Evolutionary conservation across 1,140 invertebrate species (phyloP).

Genomic region (Ceratina australensis): DNA sequence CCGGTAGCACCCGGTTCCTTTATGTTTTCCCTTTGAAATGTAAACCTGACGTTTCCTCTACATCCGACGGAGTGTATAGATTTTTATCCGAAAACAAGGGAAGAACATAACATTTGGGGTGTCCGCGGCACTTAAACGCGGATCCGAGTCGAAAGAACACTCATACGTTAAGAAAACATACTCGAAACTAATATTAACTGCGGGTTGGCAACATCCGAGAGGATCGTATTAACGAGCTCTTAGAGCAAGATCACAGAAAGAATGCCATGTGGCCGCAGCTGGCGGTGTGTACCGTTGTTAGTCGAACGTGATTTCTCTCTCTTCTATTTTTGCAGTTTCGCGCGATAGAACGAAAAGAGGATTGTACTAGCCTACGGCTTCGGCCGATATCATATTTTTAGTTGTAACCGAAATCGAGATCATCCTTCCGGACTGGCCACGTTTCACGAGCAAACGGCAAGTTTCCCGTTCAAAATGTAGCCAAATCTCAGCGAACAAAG

Average conservation of each 20-base stretch:
- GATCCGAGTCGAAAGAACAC: conserved; percentile 59
- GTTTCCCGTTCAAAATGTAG: neutral
- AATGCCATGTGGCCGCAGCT: conserved; percentile 73
- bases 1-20: neutral
- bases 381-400: conserved; percentile 31
- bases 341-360: conserved; percentile 39
- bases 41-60: conserved; percentile 13
- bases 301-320: conserved; percentile 51
- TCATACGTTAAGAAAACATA: conserved; percentile 74
- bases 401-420: conserved; percentile 20
- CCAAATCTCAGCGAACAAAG: neutral
- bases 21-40: neutral
- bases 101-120: conserved; percentile 23
- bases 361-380: conserved; percentile 37
- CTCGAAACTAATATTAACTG: conserved; percentile 77
- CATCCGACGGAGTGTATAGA: conserved; percentile 26
- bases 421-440: too few relatives aligned
- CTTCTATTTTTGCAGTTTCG: conserved; percentile 60
- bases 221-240: conserved; percentile 75
- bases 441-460: too few relatives aligned
- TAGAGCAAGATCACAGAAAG: conserved; percentile 72
- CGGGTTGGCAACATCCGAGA: conserved; percentile 74
- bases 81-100: conserved; percentile 39
- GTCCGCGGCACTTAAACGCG: conserved; percentile 16
- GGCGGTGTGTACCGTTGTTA: conserved; percentile 65